Conservation (phyloP, 1,140 invertebrate genomes). For the Archegozetes longisetosus region DNA sequence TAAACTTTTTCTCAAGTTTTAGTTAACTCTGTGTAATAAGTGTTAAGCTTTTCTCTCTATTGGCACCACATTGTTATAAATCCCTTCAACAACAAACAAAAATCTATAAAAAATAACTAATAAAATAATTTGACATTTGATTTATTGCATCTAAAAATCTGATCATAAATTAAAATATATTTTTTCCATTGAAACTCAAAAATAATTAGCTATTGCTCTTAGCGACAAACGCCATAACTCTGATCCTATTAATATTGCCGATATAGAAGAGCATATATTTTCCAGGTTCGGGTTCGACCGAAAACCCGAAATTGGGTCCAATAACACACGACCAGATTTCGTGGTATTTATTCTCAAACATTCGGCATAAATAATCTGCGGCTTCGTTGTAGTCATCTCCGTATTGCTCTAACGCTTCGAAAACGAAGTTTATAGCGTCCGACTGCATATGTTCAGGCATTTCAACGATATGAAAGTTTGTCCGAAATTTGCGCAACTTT, state of each 20-base stretch:
- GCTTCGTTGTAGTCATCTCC: slow-evolving; percentile 1
- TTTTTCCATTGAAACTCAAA: too few relatives aligned
- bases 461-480: slow-evolving; percentile 11
- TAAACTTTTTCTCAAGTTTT: too few relatives aligned
- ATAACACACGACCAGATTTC: slow-evolving; percentile 8
- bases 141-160: too few relatives aligned
- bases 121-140: too few relatives aligned
- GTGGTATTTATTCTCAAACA: slow-evolving; percentile 7
- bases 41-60: too few relatives aligned
- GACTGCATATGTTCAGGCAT: slow-evolving; percentile 13
- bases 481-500: not conserved
- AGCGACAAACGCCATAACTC: slow-evolving; percentile 8
- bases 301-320: slow-evolving; percentile 4
- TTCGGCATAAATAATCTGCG: slow-evolving; percentile 5
- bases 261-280: slow-evolving; percentile 14
- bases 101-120: too few relatives aligned
- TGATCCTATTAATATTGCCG: not conserved
- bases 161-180: too few relatives aligned
- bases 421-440: slow-evolving; percentile 6
- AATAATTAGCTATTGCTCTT: too few relatives aligned
- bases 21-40: too few relatives aligned
- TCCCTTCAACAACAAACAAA: too few relatives aligned
- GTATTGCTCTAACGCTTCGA: not conserved
- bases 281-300: not conserved
- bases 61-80: too few relatives aligned